phyloP scores from a whole-genome alignment of 1,140 invertebrate species.

The Drosophila cardini region DNA sequence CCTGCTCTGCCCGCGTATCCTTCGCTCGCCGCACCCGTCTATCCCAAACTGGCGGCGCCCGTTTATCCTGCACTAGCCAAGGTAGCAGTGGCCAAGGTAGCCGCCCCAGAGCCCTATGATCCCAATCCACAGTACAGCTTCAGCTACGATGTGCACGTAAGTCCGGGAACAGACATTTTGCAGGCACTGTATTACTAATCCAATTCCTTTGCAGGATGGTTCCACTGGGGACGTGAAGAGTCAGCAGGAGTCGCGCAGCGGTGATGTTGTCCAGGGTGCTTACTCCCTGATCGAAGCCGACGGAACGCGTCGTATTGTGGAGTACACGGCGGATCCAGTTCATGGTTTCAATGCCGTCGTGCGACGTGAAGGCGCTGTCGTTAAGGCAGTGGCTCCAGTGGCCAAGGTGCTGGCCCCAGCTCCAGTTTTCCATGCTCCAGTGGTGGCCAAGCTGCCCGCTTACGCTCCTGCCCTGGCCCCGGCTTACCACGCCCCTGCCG shows the following conservation, averaged over 20 bases:
- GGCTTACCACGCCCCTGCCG: slow-evolving; percentile 37
- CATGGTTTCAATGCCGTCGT: slow-evolving; percentile 86
- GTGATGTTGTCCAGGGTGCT: slow-evolving; percentile 86
- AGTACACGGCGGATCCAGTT: slow-evolving; percentile 86
- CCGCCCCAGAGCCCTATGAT: slow-evolving; percentile 85
- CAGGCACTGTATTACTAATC: background rate
- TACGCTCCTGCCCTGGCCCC: slow-evolving; percentile 53
- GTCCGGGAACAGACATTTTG: slow-evolving; percentile 17
- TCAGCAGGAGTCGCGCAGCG: slow-evolving; percentile 86
- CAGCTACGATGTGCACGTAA: slow-evolving; percentile 86
- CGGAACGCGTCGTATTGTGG: slow-evolving; percentile 86
- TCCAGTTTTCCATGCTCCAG: slow-evolving; percentile 66
- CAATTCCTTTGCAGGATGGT: slow-evolving; percentile 81
- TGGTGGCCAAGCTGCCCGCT: slow-evolving; percentile 31
- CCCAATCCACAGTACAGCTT: slow-evolving; percentile 87
- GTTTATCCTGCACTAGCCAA: slow-evolving; percentile 67
- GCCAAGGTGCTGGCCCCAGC: slow-evolving; percentile 80
- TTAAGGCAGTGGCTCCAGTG: slow-evolving; percentile 80
- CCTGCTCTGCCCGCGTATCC: slow-evolving; percentile 60
- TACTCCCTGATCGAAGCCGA: slow-evolving; percentile 87
- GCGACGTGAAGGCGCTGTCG: slow-evolving; percentile 85
- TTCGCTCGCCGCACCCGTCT: slow-evolving; percentile 28
- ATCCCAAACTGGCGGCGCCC: slow-evolving; percentile 80
- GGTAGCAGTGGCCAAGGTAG: slow-evolving; percentile 84
- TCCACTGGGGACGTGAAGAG: slow-evolving; percentile 87